These are phyloP conservation scores for Gortyna flavago DNA, from an alignment of 2,888 invertebrate genomes.

Conservation along the genomic window DNA sequence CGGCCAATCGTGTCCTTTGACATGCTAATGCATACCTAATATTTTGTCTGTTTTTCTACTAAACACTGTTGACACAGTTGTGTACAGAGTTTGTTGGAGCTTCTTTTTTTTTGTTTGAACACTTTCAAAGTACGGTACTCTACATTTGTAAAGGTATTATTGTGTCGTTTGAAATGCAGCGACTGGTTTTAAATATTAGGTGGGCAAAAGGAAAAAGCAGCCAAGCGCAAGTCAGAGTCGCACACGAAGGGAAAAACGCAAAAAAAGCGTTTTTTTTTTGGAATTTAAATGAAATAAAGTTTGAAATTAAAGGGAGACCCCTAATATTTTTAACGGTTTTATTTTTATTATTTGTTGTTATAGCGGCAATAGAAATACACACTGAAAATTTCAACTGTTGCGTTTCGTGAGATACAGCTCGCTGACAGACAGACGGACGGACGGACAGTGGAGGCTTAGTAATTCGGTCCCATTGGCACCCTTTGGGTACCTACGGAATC, in stretches of 20 bases:
- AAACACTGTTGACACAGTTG: constrained; percentile 68
- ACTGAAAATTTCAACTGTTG: too few relatives aligned
- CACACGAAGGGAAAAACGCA: background rate
- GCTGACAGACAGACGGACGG: too few relatives aligned
- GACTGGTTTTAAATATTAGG: background rate
- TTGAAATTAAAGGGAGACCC: background rate
- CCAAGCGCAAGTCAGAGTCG: background rate
- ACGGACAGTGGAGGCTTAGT: too few relatives aligned
- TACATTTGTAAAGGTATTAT: background rate
- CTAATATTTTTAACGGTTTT: background rate
- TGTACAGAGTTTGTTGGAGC: constrained; percentile 23
- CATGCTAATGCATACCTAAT: constrained; percentile 80
- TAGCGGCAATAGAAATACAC: too few relatives aligned
- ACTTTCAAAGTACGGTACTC: background rate
- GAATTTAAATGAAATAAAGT: background rate
- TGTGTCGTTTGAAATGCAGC: background rate
- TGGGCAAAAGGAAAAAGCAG: background rate
- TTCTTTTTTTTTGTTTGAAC: constrained; percentile 20
- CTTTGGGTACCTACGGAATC: too few relatives aligned
- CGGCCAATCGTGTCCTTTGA: constrained; percentile 78
- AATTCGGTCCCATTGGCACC: too few relatives aligned
- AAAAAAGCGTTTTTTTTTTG: background rate
- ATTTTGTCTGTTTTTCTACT: constrained; percentile 72
- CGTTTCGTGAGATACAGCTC: too few relatives aligned
- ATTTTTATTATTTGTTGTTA: background rate